Conservation (phyloP, 2,888 invertebrate species). For the Dichetophora obliterata region DNA sequence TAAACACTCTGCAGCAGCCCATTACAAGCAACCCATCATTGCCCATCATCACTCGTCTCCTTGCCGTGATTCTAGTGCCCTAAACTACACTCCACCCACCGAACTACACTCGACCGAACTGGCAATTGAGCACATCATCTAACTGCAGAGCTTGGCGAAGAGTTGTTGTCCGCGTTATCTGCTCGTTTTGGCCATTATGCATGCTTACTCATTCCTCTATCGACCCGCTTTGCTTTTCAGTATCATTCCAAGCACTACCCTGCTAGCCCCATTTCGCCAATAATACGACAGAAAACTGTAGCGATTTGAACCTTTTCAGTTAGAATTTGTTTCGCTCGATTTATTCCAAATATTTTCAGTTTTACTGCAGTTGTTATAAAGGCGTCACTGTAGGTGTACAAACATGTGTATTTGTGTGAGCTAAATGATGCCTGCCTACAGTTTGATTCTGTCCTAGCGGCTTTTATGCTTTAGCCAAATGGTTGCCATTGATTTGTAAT, state of each 20-base stretch:
- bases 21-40: not conserved
- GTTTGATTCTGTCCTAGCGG: not conserved
- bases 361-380: slow-evolving; percentile 34
- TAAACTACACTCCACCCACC: not conserved
- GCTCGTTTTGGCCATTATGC: slow-evolving; percentile 14
- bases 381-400: not conserved
- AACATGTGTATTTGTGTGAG: not conserved
- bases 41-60: not conserved
- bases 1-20: slow-evolving; percentile 21
- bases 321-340: slow-evolving; percentile 36
- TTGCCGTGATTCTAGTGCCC: too few species aligned
- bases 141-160: not conserved
- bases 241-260: not conserved
- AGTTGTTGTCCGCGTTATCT: slow-evolving; percentile 20
- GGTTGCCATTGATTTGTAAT: slow-evolving; percentile 15
- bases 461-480: not conserved
- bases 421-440: not conserved
- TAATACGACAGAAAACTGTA: not conserved
- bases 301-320: slow-evolving; percentile 11
- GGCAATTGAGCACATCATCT: not conserved
- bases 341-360: slow-evolving; percentile 24
- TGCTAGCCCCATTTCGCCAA: not conserved
- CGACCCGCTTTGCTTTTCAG: not conserved
- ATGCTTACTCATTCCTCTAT: not conserved
- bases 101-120: not conserved